These are phyloP conservation scores for Cyrtorhinus lividipennis DNA, from an alignment of 1,140 invertebrate species.

Conservation along the genomic window DNA sequence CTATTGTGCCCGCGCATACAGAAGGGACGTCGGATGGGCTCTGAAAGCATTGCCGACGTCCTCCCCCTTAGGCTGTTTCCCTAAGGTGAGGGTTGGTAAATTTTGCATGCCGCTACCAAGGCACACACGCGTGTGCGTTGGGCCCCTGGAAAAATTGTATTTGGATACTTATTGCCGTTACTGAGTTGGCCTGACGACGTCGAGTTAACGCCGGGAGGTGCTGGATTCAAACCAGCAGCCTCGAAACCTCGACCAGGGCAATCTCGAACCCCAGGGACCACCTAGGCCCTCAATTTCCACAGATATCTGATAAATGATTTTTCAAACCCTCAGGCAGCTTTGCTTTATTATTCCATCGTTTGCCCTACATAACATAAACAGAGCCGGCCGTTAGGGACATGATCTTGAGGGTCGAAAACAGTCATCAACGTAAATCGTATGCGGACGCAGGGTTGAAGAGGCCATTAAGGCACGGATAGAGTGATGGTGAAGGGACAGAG, in stretches of 20 bases:
- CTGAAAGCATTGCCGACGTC: too few species aligned
- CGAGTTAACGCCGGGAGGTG: too few species aligned
- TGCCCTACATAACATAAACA: background rate
- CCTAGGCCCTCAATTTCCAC: background rate
- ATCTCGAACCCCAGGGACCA: background rate
- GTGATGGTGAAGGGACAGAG: background rate
- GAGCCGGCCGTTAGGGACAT: too few species aligned
- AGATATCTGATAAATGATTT: background rate
- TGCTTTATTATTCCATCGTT: background rate
- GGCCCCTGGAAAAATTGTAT: too few species aligned
- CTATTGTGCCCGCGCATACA: too few species aligned
- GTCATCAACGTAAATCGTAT: background rate
- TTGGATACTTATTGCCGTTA: too few species aligned
- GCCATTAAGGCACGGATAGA: background rate
- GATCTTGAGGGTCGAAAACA: background rate
- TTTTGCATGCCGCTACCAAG: too few species aligned
- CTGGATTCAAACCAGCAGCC: background rate
- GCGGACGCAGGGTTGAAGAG: background rate
- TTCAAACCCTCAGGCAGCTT: background rate
- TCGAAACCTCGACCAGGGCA: background rate
- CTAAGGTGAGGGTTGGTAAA: too few species aligned
- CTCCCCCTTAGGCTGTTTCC: too few species aligned
- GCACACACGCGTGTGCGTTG: too few species aligned
- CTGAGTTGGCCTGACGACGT: too few species aligned
- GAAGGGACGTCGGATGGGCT: too few species aligned